Evolutionary conservation across 1,140 invertebrate species (phyloP).

Genomic region (Cepaea nemoralis): DNA sequence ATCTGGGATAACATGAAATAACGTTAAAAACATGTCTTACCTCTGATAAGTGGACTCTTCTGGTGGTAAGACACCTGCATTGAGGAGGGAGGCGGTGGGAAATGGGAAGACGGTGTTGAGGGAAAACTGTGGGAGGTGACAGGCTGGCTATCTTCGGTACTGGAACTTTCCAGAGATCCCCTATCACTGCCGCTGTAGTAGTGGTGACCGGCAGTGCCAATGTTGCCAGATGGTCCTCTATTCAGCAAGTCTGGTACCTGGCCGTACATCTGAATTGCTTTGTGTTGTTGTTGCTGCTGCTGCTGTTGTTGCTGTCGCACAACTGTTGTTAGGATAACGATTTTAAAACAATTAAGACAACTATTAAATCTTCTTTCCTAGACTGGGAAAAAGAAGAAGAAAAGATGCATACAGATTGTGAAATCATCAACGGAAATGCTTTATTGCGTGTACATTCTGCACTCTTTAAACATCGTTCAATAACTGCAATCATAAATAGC

Average conservation of each 20-base stretch:
- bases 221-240: slow-evolving; percentile 27
- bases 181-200: slow-evolving; percentile 39
- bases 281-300: slow-evolving; percentile 13
- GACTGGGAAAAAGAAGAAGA: not conserved
- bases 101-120: slow-evolving; percentile 16
- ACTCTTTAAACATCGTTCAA: too few relatives aligned
- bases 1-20: too few relatives aligned
- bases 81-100: not conserved
- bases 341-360: too few relatives aligned
- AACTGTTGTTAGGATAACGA: not conserved
- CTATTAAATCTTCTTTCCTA: too few relatives aligned
- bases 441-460: too few relatives aligned
- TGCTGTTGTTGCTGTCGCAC: slow-evolving; percentile 11
- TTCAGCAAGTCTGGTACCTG: slow-evolving; percentile 48
- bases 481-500: too few relatives aligned
- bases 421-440: too few relatives aligned
- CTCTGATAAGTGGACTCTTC: slow-evolving; percentile 17
- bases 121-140: slow-evolving; percentile 50
- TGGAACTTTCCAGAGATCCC: slow-evolving; percentile 49
- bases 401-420: not conserved
- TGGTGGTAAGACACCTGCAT: slow-evolving; percentile 6
- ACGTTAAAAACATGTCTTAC: slow-evolving; percentile 11
- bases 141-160: slow-evolving; percentile 57
- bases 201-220: not conserved
- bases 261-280: slow-evolving; percentile 25